These are phyloP conservation scores for Coendou prehensilis DNA, from an alignment of 2,797 vertebrate genomes.

Conservation along the genomic window DNA sequence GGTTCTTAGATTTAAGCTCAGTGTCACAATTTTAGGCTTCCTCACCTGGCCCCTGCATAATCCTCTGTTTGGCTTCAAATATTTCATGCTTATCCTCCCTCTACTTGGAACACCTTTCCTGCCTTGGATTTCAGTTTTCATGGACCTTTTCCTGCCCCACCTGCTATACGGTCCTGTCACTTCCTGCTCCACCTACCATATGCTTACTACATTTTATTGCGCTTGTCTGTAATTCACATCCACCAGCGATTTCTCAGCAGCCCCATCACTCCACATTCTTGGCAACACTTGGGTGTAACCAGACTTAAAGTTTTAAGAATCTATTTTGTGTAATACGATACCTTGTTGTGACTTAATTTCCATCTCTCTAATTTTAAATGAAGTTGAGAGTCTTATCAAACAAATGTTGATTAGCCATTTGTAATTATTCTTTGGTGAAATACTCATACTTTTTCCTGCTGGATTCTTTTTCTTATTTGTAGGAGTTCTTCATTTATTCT, in stretches of 20 bases:
- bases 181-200: not conserved
- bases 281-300: not conserved
- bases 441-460: not conserved
- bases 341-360: constrained; percentile 23
- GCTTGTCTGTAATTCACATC: not conserved
- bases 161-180: not conserved
- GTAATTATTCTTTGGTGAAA: not conserved
- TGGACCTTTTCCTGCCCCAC: constrained; percentile 29
- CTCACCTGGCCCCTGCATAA: not conserved
- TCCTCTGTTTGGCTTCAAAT: not conserved
- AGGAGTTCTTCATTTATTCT: not conserved
- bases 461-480: constrained; percentile 16
- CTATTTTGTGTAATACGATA: not conserved
- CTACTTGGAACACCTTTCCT: not conserved
- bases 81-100: not conserved
- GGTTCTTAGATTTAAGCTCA: not conserved
- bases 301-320: constrained; percentile 16
- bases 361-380: constrained; percentile 52
- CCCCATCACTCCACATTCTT: not conserved
- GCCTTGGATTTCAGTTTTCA: not conserved
- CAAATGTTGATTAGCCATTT: not conserved
- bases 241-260: not conserved
- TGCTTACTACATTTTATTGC: not conserved
- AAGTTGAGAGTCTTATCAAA: not conserved
- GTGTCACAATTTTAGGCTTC: not conserved